phyloP scores from a whole-genome alignment of 2,113 vertebrate genomes.

The Progne subis region DNA sequence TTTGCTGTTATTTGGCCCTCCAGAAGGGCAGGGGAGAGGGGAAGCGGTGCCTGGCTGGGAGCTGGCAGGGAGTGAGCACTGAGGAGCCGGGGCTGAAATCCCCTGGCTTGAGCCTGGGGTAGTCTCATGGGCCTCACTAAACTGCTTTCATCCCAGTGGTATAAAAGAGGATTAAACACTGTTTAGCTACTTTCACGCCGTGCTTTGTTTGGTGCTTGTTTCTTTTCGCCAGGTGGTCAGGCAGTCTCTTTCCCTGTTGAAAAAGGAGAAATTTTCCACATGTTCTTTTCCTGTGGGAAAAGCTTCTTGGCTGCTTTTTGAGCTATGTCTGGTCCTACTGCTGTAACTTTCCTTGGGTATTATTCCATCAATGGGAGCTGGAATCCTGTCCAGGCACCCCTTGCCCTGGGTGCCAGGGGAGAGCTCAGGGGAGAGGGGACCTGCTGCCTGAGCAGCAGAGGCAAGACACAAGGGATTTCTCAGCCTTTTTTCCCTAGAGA shows the following conservation, averaged over 20 bases:
- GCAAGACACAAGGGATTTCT: neutral
- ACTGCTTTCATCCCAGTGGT: conserved; percentile 53
- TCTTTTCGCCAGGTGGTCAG: neutral
- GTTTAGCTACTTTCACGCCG: neutral
- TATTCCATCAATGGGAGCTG: rapidly evolving
- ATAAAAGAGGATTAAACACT: conserved; percentile 58
- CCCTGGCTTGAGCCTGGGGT: neutral
- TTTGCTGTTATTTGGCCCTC: conserved; percentile 13
- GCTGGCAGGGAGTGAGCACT: neutral
- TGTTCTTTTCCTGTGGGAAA: neutral
- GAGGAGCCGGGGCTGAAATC: neutral
- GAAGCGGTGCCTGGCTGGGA: neutral
- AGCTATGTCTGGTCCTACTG: neutral
- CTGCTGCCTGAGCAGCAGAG: neutral
- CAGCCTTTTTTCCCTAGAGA: neutral
- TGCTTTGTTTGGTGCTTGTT: neutral
- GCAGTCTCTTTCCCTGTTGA: neutral
- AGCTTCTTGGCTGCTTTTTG: neutral
- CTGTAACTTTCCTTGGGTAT: neutral
- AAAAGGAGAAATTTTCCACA: neutral
- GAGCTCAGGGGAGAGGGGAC: neutral
- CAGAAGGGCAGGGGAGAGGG: neutral
- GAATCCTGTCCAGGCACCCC: neutral
- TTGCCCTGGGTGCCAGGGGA: neutral
- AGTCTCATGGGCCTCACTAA: conserved; percentile 57